A percentile compares a stretch with the other conserved stretches of the same genome.
Conservation (phyloP, 2,888 invertebrate genomes). For the Podabrus alpinus region DNA sequence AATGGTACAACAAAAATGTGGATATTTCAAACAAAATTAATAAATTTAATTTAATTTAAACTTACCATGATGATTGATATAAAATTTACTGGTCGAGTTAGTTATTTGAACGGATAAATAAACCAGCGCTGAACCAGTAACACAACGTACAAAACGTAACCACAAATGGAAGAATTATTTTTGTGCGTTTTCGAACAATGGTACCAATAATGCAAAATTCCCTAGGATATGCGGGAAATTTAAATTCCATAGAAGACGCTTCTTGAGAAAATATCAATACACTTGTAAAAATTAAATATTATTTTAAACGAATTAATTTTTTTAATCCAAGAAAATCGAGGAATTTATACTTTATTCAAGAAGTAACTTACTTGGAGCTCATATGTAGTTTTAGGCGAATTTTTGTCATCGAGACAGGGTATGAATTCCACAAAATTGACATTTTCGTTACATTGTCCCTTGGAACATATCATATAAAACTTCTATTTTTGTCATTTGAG, state of each 20-base stretch:
- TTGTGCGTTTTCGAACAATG: neutral
- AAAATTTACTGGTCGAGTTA: constrained; percentile 78
- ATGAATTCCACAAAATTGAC: too few relatives aligned
- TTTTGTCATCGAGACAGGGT: too few relatives aligned
- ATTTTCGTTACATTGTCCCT: too few relatives aligned
- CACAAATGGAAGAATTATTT: neutral
- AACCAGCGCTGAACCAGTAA: constrained; percentile 90
- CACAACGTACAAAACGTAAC: neutral
- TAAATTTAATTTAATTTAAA: neutral
- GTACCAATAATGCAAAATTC: neutral
- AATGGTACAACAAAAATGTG: neutral
- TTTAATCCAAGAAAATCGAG: too few relatives aligned
- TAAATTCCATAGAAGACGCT: neutral
- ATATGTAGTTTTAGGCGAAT: too few relatives aligned
- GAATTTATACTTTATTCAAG: too few relatives aligned
- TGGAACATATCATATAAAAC: too few relatives aligned
- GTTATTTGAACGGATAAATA: constrained; percentile 69
- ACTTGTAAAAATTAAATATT: too few relatives aligned
- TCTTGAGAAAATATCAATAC: too few relatives aligned
- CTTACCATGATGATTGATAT: constrained; percentile 63
- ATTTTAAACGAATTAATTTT: too few relatives aligned
- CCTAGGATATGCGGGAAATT: neutral
- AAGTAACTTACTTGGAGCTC: too few relatives aligned
- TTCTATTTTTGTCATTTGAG: too few relatives aligned
- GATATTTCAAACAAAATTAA: neutral